A percentile compares a stretch with the other conserved stretches of the same genome.
Evolutionary conservation across 2,113 vertebrate species (phyloP).

Genomic region (Lipophrys pholis): DNA sequence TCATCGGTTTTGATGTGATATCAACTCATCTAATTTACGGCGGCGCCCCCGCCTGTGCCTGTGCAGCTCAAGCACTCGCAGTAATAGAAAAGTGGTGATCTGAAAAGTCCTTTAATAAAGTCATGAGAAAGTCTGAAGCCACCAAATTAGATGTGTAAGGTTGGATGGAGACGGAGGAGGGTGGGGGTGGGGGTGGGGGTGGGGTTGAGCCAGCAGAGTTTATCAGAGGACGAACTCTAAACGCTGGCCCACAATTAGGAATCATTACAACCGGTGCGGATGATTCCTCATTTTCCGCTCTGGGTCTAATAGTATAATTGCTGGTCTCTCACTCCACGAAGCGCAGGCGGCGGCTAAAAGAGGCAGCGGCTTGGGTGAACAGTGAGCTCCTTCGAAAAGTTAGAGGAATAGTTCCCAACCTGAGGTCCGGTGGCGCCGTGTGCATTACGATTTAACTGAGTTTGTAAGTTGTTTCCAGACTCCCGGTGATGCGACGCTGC

Average conservation of each 20-base stretch:
- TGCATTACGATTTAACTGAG: too few relatives aligned
- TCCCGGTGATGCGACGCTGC: too few relatives aligned
- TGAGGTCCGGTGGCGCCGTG: too few relatives aligned
- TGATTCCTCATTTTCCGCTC: conserved; percentile 23
- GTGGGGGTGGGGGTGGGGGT: neutral
- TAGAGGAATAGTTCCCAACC: too few relatives aligned
- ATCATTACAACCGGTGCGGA: conserved; percentile 36
- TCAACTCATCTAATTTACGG: conserved; percentile 69
- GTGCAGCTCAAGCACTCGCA: conserved; percentile 53
- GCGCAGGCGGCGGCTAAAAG: too few relatives aligned
- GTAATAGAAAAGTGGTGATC: conserved; percentile 61
- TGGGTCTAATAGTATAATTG: conserved; percentile 36
- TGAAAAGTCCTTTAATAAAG: conserved; percentile 74
- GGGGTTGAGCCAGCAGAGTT: neutral
- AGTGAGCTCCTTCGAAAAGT: too few relatives aligned
- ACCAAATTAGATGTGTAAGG: conserved; percentile 64
- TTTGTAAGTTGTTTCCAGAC: too few relatives aligned
- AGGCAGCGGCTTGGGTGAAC: too few relatives aligned
- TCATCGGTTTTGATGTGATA: conserved; percentile 68
- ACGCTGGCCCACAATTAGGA: conserved; percentile 85
- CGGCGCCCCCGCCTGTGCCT: conserved; percentile 42
- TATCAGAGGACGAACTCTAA: conserved; percentile 25
- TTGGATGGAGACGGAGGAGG: conserved; percentile 20
- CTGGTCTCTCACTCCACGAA: neutral
- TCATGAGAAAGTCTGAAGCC: conserved; percentile 53